These are phyloP conservation scores for Amiota communis DNA, from an alignment of 2,888 invertebrate genomes.

Conservation along the genomic window DNA sequence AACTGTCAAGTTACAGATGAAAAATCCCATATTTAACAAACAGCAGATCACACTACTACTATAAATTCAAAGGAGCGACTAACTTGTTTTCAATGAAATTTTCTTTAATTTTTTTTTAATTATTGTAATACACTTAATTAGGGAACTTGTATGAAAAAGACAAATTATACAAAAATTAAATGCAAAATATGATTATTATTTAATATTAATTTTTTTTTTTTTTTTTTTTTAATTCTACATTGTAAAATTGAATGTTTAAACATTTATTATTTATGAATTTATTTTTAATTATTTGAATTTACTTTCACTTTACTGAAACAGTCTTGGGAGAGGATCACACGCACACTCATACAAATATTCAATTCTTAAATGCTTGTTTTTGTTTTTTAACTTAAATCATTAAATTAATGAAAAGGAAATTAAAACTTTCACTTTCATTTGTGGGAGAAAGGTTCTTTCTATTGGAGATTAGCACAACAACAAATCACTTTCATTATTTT, in stretches of 20 bases:
- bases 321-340: constrained; percentile 44
- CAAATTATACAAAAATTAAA: too few relatives aligned
- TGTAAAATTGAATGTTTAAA: too few relatives aligned
- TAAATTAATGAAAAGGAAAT: too few relatives aligned
- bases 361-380: background rate
- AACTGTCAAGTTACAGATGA: background rate
- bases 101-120: too few relatives aligned
- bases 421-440: too few relatives aligned
- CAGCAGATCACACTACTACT: too few relatives aligned
- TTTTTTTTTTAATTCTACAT: too few relatives aligned
- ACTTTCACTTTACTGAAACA: constrained; percentile 41
- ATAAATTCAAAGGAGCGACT: background rate
- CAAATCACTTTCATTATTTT: background rate
- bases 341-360: background rate
- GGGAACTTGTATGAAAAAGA: too few relatives aligned
- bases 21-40: background rate
- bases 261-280: background rate
- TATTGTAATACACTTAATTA: too few relatives aligned
- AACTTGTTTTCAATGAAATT: background rate
- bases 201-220: too few relatives aligned
- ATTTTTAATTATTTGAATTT: constrained; percentile 6
- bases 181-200: too few relatives aligned
- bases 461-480: background rate
- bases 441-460: too few relatives aligned
- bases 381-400: background rate